A percentile compares a stretch with the other conserved stretches of the same genome.
These are phyloP conservation scores for Pseudolaguvia tuberculata DNA, from an alignment of 2,113 vertebrate species.

Conservation along the genomic window DNA sequence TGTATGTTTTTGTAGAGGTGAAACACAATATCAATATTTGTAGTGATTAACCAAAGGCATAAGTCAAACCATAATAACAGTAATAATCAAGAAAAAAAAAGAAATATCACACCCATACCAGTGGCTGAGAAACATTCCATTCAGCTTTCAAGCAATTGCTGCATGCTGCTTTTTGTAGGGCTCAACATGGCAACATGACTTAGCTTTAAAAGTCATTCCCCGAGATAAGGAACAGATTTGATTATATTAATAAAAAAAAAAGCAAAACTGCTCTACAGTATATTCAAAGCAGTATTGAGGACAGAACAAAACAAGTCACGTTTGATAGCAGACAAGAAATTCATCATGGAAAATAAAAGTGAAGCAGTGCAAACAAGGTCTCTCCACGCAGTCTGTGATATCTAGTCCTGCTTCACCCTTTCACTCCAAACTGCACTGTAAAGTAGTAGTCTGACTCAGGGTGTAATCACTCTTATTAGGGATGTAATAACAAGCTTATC, in stretches of 20 bases:
- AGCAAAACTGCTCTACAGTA: conserved; percentile 18
- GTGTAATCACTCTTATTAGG: conserved; percentile 22
- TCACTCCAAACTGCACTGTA: not conserved
- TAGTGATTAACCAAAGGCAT: conserved; percentile 14
- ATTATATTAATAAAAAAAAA: not conserved
- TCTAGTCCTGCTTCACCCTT: not conserved
- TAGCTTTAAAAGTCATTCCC: conserved; percentile 16
- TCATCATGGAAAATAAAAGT: conserved; percentile 11
- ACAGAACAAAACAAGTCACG: conserved; percentile 6
- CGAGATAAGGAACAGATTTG: conserved; percentile 15
- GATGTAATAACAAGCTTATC: conserved; percentile 23
- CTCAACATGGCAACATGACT: conserved; percentile 23
- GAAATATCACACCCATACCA: conserved; percentile 13
- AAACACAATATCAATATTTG: conserved; percentile 6
- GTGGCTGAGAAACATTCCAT: not conserved
- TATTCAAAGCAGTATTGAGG: conserved; percentile 18
- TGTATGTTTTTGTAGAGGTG: not conserved
- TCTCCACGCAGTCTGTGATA: conserved; percentile 14
- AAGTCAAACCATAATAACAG: not conserved
- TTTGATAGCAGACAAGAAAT: conserved; percentile 7
- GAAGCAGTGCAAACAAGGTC: conserved; percentile 37
- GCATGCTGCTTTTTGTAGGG: conserved; percentile 11
- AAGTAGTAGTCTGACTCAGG: conserved; percentile 7
- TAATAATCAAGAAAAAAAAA: not conserved
- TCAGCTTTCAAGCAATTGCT: conserved; percentile 15